Percentiles rank a stretch among this genome's conserved stretches.
Evolutionary conservation across 2,113 vertebrate genomes (phyloP).

Genomic region (Amphiprion percula): DNA sequence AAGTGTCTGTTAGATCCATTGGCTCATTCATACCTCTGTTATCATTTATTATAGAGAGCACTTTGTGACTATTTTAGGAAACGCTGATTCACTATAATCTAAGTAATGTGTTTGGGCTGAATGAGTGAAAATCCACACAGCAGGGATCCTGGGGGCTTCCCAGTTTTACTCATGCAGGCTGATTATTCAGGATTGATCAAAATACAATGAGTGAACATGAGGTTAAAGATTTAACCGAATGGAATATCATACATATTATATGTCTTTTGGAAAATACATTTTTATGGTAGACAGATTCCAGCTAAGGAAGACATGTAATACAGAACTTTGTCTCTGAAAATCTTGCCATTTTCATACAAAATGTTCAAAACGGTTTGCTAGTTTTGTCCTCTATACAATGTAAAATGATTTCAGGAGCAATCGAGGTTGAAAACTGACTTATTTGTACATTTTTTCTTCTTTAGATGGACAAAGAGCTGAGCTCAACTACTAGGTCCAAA

Average conservation of each 20-base stretch:
- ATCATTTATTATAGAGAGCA: neutral
- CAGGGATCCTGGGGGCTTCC: conserved; percentile 1
- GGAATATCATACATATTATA: neutral
- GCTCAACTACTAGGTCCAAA: conserved; percentile 89
- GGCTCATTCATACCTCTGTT: neutral
- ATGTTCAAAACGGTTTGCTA: neutral
- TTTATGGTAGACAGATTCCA: neutral
- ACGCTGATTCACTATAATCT: conserved; percentile 46
- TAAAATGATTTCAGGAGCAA: neutral
- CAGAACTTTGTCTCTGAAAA: neutral
- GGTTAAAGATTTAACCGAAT: neutral
- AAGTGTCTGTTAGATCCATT: neutral
- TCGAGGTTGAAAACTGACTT: neutral
- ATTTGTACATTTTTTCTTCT: conserved; percentile 22
- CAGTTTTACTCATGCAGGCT: conserved; percentile 1
- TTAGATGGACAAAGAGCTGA: conserved; percentile 95
- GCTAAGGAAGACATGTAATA: neutral
- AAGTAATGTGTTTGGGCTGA: conserved; percentile 29
- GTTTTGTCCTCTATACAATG: neutral
- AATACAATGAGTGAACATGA: conserved; percentile 6
- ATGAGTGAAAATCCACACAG: conserved; percentile 22
- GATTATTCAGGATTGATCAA: conserved; percentile 4
- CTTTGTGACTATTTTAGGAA: conserved; percentile 1
- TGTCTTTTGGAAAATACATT: neutral
- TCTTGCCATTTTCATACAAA: neutral